Conservation (phyloP, 2,113 vertebrate genomes). For the Lipophrys pholis region DNA sequence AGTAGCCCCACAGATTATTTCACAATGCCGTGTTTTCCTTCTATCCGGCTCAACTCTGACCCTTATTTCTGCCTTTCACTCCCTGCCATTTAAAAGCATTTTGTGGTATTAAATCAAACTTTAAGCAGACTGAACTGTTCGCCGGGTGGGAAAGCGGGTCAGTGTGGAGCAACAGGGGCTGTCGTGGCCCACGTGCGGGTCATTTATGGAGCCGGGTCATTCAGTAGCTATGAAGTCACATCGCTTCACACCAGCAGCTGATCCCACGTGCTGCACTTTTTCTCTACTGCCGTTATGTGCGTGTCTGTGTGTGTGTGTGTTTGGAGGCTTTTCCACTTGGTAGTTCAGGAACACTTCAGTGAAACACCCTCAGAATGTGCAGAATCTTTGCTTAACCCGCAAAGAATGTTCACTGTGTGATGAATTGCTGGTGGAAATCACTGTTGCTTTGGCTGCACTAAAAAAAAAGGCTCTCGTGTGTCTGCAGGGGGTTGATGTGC, state of each 20-base stretch:
- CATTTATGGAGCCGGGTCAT: constrained; percentile 34
- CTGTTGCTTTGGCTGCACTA: background rate
- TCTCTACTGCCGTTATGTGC: too few species aligned
- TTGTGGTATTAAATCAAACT: constrained; percentile 35
- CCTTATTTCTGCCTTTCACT: constrained; percentile 4
- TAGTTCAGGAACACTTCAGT: background rate
- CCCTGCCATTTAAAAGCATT: constrained; percentile 8
- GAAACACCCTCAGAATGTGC: background rate
- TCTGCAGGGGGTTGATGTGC: background rate
- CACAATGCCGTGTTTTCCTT: constrained; percentile 55
- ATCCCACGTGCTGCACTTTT: constrained; percentile 17
- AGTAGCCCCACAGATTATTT: constrained; percentile 44
- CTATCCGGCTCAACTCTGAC: constrained; percentile 5
- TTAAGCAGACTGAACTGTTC: constrained; percentile 11
- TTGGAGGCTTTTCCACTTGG: too few species aligned
- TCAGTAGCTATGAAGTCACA: constrained; percentile 38
- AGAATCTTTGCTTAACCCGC: background rate
- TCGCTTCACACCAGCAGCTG: constrained; percentile 12
- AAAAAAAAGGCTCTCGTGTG: background rate
- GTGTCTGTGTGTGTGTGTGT: too few species aligned
- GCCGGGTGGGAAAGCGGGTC: constrained; percentile 35
- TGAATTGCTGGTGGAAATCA: background rate
- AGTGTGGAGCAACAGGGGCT: constrained; percentile 11
- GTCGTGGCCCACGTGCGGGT: constrained; percentile 31
- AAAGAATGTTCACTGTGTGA: background rate